Evolutionary conservation across 1,140 invertebrate species (phyloP), one percentile per base, ranked within the genome.

Genomic region (Drosophila mauritiana): DNA sequence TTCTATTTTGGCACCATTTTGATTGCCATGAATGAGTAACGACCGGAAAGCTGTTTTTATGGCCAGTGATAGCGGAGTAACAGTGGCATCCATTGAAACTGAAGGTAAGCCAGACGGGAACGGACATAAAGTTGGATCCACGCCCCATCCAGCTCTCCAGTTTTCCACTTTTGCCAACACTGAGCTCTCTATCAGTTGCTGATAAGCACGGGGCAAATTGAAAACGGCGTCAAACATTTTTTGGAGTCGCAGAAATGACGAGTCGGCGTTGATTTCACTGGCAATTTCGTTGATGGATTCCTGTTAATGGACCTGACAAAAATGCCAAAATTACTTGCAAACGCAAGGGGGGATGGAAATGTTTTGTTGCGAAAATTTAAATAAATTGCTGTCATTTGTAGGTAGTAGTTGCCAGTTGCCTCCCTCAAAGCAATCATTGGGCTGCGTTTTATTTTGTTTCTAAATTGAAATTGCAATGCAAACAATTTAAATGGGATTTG

Each of bases 401-500:
- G 63, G 43, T 48, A 56, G 43, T 48, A 56, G 43, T 48, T 27
- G 37, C 37, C 31, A 52, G 43, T 48, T 27, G 37, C 37, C 31
- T 15, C 2, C 62, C 13, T 15, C 46, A 43, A 37, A 43, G 73
- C 55, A 67, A 76, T 58, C 43, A 57, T 63, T 43, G 49, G 53
- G 57, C 61, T 77, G 51, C 54, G 73, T 77, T 89, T 80, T 84
- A 88, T 88, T 88, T 89, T 89, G 84, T 89, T 88, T 83, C 84
- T 89, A 89, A 89, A 89, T 89, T 89, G 84, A 89, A 89, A 89
- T 89, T 89, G 84, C 84, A 89, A 79, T 89, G 84, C 77, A 89
- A 89, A 89, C 84, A 89, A 89, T 89, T 89, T 89, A 89, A 89
- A 89, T 89, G 84, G 83, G 84, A 89, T 89, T 90, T 89, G 84